Base-by-base conservation (phyloP, 2,113 vertebrate species). In the Rhinoptilus africanus region DNA sequence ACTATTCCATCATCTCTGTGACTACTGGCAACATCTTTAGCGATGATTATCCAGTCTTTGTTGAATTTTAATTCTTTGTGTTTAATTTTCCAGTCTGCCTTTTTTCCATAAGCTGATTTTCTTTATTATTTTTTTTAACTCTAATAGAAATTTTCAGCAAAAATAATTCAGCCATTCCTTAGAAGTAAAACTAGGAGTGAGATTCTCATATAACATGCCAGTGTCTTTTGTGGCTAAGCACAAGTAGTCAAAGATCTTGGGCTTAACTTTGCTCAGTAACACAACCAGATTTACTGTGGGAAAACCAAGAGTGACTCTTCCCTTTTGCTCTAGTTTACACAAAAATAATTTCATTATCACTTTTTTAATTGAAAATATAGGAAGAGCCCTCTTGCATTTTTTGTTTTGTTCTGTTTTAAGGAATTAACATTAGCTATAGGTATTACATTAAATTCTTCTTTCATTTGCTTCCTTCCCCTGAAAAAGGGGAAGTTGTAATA, bases 91-190 rank as follows among this genome's bases (percentile, higher is more conserved):
- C 35, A 39, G 10, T 30, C 17, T 73, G 12, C 0, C 0, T 43
- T 43, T 48, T 45, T 64, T 15, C 17, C 41, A 56, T 14, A 28
- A 20, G 10, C 8, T 67, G 3, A 14, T 79, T 80, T 80, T 43
- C 6, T 64, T 63, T 0, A 9, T 27, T 43, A 1, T 23, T 54
- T 3, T 3, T 47, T 34, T 57, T 24, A 4, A 1, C 4, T 27
- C 10, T 30, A 8, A 30, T 28, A 64, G 12, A 64, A 73, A 12
- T 1, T 48, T 93, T 50, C 59, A 74, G 8, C 9, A 64, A 72
- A 88, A 72, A 41, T 59, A 95, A 32, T 50, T 57, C 27, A 41
- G 1, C 4, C 8, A 34, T 56, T 39, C 4, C 28, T 54, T 45
- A 71, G 47, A 59, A 56, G 53, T 8, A 60, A 84, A 89, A 32